Conservation (phyloP, 2,797 vertebrate genomes). For the Taeniopygia guttata region DNA sequence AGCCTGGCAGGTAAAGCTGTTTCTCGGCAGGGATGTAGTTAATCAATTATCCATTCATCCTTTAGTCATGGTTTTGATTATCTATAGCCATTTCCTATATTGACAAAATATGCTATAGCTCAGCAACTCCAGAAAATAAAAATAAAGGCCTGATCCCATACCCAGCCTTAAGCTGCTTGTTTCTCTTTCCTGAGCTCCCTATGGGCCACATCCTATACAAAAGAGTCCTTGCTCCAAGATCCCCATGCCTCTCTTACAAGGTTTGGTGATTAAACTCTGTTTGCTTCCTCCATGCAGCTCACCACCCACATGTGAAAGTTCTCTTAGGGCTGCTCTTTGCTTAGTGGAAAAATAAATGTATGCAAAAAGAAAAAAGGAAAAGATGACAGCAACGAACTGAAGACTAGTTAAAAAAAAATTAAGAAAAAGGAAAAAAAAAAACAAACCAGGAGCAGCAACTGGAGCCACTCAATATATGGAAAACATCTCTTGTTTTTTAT, state of each 20-base stretch:
- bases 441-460: background rate
- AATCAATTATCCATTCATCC: background rate
- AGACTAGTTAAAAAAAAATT: background rate
- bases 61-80: background rate
- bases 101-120: background rate
- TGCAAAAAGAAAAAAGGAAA: background rate
- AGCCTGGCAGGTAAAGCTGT: background rate
- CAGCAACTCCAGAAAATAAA: background rate
- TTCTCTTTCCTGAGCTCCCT: background rate
- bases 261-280: background rate
- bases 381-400: background rate
- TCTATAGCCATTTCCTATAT: background rate
- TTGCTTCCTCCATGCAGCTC: background rate
- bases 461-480: background rate
- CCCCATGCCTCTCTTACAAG: background rate
- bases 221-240: background rate
- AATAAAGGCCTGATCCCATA: background rate
- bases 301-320: background rate
- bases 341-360: background rate
- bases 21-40: background rate
- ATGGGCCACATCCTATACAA: background rate
- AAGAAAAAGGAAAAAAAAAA: background rate
- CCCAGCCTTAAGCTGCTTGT: background rate
- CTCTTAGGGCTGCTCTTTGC: background rate
- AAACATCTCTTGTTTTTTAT: background rate